These are phyloP conservation scores for Brachystomella parvula DNA, from an alignment of 1,140 invertebrate species.

Conservation along the genomic window DNA sequence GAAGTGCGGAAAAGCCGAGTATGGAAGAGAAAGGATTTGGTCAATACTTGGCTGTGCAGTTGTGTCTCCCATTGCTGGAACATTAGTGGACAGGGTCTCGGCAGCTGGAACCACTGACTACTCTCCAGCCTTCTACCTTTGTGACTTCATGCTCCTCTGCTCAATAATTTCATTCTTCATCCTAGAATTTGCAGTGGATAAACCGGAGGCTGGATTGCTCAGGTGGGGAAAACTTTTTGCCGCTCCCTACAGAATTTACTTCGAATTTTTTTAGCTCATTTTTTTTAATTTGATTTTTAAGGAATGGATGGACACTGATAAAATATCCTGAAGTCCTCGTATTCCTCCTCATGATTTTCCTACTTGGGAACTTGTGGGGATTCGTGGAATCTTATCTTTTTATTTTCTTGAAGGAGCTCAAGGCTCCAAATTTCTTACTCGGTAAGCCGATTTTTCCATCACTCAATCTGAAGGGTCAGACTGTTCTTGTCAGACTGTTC, in stretches of 20 bases:
- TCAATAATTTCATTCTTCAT: not conserved
- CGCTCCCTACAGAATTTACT: constrained; percentile 1
- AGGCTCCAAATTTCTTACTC: constrained; percentile 66
- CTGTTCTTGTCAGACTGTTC: no score
- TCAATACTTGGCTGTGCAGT: constrained; percentile 60
- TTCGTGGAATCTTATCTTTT: constrained; percentile 79
- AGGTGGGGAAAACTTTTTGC: constrained; percentile 17
- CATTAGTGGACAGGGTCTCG: constrained; percentile 19
- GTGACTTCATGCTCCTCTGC: not conserved
- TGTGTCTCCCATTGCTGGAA: constrained; percentile 67
- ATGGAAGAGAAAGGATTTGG: constrained; percentile 67
- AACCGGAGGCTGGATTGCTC: not conserved
- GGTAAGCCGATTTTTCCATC: no score
- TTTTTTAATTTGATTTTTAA: not conserved
- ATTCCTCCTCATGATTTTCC: constrained; percentile 67
- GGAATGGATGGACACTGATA: constrained; percentile 11
- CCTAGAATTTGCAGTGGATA: not conserved
- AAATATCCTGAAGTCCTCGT: constrained; percentile 56
- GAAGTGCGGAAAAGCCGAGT: constrained; percentile 62
- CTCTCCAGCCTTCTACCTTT: constrained; percentile 46
- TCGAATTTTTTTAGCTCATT: not conserved
- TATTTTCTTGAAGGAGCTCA: constrained; percentile 69
- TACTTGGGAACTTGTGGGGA: constrained; percentile 70
- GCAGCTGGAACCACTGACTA: constrained; percentile 60
- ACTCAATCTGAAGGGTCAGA: no score